phyloP scores from a whole-genome alignment of 2,888 invertebrate species.

The Pimpla rufipes region DNA sequence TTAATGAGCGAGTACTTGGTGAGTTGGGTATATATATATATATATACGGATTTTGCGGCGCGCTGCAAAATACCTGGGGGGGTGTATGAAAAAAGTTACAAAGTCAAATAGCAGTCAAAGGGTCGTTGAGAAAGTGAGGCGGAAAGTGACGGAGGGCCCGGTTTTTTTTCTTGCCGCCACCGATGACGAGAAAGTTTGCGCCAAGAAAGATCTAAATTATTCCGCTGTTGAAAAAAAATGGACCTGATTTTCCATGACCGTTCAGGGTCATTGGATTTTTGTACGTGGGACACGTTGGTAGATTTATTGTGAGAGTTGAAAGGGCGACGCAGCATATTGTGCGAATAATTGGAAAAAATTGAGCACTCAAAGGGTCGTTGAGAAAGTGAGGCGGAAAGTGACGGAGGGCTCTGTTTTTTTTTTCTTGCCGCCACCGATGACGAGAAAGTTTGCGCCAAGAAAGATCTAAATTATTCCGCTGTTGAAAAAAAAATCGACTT shows the following conservation, averaged over 20 bases:
- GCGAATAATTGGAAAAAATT: background rate
- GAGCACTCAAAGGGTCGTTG: constrained; percentile 7
- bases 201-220: background rate
- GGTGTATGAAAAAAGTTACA: constrained; percentile 8
- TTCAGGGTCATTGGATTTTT: too few species aligned
- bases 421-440: background rate
- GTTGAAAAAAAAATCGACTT: too few species aligned
- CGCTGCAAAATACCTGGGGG: too few species aligned
- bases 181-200: background rate
- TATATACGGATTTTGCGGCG: background rate
- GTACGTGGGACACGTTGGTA: too few species aligned
- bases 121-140: background rate
- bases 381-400: background rate
- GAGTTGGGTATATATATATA: background rate
- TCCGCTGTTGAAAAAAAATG: too few species aligned
- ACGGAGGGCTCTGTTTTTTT: background rate
- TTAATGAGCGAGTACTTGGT: constrained; percentile 8
- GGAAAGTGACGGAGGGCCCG: background rate
- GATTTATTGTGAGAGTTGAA: too few species aligned
- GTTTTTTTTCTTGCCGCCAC: background rate
- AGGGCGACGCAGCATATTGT: too few species aligned
- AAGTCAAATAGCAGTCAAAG: constrained; percentile 10
- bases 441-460: background rate
- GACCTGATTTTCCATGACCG: too few species aligned
- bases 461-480: background rate